Conservation (phyloP, 2,888 invertebrate genomes). For the Anarsia innoxiella region DNA sequence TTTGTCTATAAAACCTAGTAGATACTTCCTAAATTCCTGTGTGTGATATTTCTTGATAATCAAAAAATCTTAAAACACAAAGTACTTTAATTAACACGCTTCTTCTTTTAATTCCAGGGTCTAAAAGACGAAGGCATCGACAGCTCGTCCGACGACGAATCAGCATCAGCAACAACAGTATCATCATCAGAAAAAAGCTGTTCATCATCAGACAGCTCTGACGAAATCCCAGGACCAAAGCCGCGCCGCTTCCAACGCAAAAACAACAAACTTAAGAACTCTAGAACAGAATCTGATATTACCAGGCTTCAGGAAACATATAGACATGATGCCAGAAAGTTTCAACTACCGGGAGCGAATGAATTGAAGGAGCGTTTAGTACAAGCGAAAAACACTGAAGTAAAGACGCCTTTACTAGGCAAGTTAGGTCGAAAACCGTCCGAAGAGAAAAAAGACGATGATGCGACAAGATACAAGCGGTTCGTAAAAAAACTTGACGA, state of each 20-base stretch:
- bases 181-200: constrained; percentile 69
- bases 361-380: constrained; percentile 36
- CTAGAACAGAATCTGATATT: constrained; percentile 64
- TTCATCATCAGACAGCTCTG: constrained; percentile 64
- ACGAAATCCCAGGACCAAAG: constrained; percentile 52
- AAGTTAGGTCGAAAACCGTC: constrained; percentile 55
- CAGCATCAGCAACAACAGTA: constrained; percentile 55
- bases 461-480: constrained; percentile 37
- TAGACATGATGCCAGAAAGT: constrained; percentile 37
- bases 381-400: constrained; percentile 52
- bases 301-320: constrained; percentile 43
- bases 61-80: neutral
- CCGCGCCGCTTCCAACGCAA: constrained; percentile 56
- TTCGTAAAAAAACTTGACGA: constrained; percentile 54
- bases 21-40: no score
- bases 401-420: constrained; percentile 48
- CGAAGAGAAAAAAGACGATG: constrained; percentile 48
- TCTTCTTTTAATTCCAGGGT: constrained; percentile 49
- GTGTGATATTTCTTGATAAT: neutral
- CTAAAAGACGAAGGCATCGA: constrained; percentile 72
- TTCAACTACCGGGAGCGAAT: constrained; percentile 39
- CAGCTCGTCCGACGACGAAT: constrained; percentile 69
- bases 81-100: neutral
- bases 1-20: no score
- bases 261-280: constrained; percentile 59